These are phyloP conservation scores for Protobothrops flavoviridis DNA, from an alignment of 2,113 vertebrate genomes.

Conservation along the genomic window DNA sequence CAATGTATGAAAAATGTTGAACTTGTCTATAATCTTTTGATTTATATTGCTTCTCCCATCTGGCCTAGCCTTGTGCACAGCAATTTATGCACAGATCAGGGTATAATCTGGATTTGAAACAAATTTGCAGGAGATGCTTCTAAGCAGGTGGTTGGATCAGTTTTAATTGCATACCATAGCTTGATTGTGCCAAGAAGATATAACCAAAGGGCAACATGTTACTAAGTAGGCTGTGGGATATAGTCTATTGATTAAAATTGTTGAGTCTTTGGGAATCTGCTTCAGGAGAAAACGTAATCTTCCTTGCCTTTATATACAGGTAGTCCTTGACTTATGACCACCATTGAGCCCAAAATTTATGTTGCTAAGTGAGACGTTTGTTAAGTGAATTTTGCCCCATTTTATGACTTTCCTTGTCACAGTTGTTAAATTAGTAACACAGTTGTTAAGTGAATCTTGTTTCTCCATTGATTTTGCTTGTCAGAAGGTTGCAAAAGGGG, in stretches of 20 bases:
- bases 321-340: too few relatives aligned
- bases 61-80: neutral
- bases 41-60: neutral
- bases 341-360: too few relatives aligned
- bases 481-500: too few relatives aligned
- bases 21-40: neutral
- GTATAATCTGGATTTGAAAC: neutral
- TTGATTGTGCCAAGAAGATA: neutral
- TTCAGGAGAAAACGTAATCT: neutral
- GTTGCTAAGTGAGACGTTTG: too few relatives aligned
- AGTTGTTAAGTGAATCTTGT: too few relatives aligned
- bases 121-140: neutral
- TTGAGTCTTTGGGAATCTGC: neutral
- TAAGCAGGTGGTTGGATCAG: neutral
- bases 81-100: neutral
- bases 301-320: neutral
- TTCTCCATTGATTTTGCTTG: too few relatives aligned
- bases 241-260: neutral
- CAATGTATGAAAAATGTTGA: neutral
- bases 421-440: too few relatives aligned
- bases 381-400: too few relatives aligned
- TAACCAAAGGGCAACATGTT: neutral
- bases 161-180: neutral
- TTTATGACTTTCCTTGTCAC: too few relatives aligned
- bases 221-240: neutral